Evolutionary conservation across 2,888 invertebrate species (phyloP).

Genomic region (Lasioglossum pauxillum): DNA sequence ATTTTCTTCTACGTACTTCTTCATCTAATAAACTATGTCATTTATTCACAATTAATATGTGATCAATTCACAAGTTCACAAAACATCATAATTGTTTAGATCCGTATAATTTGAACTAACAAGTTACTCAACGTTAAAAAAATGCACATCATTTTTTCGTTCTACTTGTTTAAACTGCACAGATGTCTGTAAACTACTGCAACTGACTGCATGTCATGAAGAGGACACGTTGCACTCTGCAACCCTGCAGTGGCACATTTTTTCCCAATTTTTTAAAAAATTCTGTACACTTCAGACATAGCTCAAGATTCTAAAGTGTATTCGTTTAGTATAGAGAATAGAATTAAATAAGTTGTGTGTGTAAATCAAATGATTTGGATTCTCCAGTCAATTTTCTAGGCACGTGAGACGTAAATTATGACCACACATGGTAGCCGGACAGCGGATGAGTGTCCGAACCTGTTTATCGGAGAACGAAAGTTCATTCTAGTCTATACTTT

Average conservation of each 20-base stretch:
- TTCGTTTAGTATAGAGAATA: too few relatives aligned
- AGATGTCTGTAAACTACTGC: neutral
- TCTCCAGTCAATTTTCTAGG: neutral
- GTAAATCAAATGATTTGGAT: neutral
- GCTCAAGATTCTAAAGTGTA: neutral
- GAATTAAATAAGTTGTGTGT: too few relatives aligned
- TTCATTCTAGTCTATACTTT: neutral
- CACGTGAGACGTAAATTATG: neutral
- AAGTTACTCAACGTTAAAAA: neutral
- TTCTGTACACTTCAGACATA: neutral
- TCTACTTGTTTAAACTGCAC: neutral
- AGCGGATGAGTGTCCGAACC: neutral
- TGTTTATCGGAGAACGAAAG: conserved; percentile 10
- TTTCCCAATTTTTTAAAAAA: neutral
- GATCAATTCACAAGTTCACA: neutral
- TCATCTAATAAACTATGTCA: too few relatives aligned
- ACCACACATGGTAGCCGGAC: neutral
- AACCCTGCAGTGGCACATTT: neutral
- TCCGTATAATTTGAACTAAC: neutral
- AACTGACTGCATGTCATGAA: neutral
- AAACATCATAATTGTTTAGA: neutral
- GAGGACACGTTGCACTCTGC: neutral
- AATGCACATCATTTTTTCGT: neutral
- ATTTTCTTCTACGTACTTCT: neutral
- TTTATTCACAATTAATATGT: too few relatives aligned